Evolutionary conservation across 2,797 vertebrate genomes (phyloP).

Genomic region (Loriculus beryllinus): DNA sequence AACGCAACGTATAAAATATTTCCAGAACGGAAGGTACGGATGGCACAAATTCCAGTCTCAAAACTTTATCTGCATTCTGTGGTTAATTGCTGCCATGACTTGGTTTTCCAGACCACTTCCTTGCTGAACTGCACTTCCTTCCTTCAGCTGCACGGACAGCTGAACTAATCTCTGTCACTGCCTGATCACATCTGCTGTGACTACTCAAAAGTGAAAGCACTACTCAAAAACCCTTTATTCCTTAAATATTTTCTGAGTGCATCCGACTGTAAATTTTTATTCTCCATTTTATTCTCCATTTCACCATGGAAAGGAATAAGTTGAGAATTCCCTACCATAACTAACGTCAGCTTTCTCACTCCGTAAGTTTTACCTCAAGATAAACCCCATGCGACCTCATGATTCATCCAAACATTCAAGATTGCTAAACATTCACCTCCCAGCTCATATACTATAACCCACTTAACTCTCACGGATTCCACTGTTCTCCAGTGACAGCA

Average conservation of each 20-base stretch:
- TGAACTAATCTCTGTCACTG: not conserved
- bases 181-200: not conserved
- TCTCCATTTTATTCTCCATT: not conserved
- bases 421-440: not conserved
- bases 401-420: not conserved
- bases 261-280: not conserved
- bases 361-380: not conserved
- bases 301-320: not conserved
- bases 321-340: not conserved
- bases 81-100: not conserved
- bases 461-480: not conserved
- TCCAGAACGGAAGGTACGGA: not conserved
- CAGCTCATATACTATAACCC: not conserved
- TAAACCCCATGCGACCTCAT: not conserved
- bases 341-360: not conserved
- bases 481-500: not conserved
- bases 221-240: not conserved
- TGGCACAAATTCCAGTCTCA: not conserved
- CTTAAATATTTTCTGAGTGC: not conserved
- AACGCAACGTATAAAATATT: not conserved
- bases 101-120: not conserved
- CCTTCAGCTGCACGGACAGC: not conserved
- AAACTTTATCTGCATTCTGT: not conserved
- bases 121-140: not conserved
- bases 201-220: not conserved